Evolutionary conservation across 2,113 vertebrate genomes (phyloP).

Genomic region (Catagonus wagneri): DNA sequence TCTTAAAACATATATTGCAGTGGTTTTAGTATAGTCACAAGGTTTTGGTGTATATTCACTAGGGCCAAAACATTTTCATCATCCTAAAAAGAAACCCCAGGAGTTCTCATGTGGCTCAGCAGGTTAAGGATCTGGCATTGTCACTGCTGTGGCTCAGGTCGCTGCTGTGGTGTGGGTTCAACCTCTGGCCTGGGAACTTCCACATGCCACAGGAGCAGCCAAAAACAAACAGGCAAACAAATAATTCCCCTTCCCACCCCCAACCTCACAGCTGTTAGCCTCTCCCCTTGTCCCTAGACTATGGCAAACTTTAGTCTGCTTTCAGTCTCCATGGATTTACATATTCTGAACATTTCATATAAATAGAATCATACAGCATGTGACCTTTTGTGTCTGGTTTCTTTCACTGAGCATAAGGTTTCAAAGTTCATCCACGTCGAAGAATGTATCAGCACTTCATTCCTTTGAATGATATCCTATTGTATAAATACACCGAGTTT

Average conservation of each 20-base stretch:
- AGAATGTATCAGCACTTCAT: neutral
- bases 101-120: no score
- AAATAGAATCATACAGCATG: neutral
- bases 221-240: no score
- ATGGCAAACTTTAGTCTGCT: neutral
- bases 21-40: neutral
- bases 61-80: neutral
- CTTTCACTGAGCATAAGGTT: neutral
- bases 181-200: no score
- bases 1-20: conserved; percentile 9
- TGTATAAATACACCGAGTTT: neutral
- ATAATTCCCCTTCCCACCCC: no score
- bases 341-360: neutral
- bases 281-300: neutral
- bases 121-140: no score
- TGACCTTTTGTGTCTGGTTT: neutral
- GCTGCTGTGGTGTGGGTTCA: no score
- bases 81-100: neutral
- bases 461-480: neutral
- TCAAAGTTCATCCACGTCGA: neutral
- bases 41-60: neutral
- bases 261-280: neutral
- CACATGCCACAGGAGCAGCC: no score
- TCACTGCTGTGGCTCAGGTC: no score
- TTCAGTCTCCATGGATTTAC: neutral